Conservation (phyloP, 2,113 vertebrate genomes). For the Uropsilus gracilis region DNA sequence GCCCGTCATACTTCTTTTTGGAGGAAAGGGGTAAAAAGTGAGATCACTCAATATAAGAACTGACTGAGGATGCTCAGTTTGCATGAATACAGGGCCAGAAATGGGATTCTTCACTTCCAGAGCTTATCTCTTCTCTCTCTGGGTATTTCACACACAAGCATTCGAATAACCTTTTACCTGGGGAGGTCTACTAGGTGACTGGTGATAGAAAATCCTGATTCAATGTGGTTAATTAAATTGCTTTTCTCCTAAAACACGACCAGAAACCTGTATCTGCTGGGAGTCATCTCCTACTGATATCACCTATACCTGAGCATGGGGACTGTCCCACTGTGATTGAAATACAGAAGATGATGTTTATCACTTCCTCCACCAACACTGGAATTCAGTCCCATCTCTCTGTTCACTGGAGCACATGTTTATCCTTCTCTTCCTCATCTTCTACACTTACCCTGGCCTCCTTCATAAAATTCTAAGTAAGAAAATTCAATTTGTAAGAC, state of each 20-base stretch:
- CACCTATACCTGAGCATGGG: not conserved
- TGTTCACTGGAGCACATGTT: not conserved
- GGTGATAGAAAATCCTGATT: not conserved
- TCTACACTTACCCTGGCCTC: not conserved
- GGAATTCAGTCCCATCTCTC: too few species aligned
- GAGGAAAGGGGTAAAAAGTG: not conserved
- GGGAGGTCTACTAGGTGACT: not conserved
- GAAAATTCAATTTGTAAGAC: not conserved
- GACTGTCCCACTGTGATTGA: rapidly evolving
- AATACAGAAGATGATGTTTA: rapidly evolving
- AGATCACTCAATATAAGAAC: not conserved
- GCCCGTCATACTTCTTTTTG: not conserved
- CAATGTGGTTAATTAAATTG: not conserved
- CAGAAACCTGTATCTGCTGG: not conserved
- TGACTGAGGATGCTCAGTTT: too few species aligned
- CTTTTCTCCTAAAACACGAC: not conserved
- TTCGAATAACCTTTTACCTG: not conserved
- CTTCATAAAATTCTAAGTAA: not conserved
- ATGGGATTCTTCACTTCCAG: not conserved
- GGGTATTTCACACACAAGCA: not conserved
- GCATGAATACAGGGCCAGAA: not conserved
- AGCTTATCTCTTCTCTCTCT: not conserved
- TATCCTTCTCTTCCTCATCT: too few species aligned
- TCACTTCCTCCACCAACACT: not conserved
- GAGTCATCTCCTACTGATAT: not conserved